phyloP scores from a whole-genome alignment of 2,888 invertebrate genomes.

The Diarsia brunnea region DNA sequence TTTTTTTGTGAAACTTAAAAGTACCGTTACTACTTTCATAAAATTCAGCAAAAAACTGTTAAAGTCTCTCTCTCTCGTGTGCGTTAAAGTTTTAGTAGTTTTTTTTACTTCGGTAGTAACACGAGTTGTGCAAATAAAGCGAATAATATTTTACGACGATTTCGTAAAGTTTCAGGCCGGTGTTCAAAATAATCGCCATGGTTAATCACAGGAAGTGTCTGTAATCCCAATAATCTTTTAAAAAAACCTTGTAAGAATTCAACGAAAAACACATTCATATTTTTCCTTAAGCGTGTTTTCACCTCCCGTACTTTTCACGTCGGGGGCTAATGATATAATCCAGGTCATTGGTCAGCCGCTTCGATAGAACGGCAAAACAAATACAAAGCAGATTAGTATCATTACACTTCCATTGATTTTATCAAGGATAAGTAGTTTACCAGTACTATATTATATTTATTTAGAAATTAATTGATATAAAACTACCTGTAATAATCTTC shows the following conservation, averaged over 20 bases:
- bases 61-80: too few relatives aligned
- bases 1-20: too few relatives aligned
- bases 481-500: too few relatives aligned
- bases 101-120: too few relatives aligned
- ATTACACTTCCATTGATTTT: not conserved
- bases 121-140: too few relatives aligned
- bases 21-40: too few relatives aligned
- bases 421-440: not conserved
- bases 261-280: not conserved
- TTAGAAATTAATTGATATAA: not conserved
- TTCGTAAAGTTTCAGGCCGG: not conserved
- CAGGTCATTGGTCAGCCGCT: constrained; percentile 48
- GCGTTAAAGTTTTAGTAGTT: too few relatives aligned
- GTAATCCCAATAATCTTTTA: not conserved
- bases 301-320: constrained; percentile 6
- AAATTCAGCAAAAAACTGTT: too few relatives aligned
- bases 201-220: not conserved
- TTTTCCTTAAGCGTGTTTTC: not conserved
- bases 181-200: not conserved
- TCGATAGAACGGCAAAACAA: constrained; percentile 27
- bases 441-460: not conserved
- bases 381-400: constrained; percentile 17
- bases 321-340: constrained; percentile 30
- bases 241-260: not conserved
- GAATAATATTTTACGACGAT: too few relatives aligned